Base-by-base conservation (phyloP, 2,888 invertebrate species). In the Clitarchus hookeri region DNA sequence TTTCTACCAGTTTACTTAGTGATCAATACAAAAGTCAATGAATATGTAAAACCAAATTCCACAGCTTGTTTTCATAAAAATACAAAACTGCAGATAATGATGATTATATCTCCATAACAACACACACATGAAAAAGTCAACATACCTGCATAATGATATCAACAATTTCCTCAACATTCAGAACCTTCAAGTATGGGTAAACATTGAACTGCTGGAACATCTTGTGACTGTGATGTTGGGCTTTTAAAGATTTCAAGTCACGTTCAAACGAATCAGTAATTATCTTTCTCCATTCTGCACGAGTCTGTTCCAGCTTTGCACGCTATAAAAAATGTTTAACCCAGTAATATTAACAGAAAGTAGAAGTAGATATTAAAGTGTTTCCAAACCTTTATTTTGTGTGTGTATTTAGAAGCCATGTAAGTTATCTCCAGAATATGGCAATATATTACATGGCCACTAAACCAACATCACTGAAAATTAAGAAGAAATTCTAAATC, bases 121-220 rank as follows among this genome's bases (percentile, higher is more conserved):
- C 36, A 36, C 48, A 16, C 6, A 48, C 65, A 65, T n/a, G n/a
- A 65, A n/a, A 16, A 65, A 1, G 53, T 19, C 53, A 53, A 65
- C 65, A 88, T 94, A 91, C 92, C 90, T 91, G 90, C 86, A 92
- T 88, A 77, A 93, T 90, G 23, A 93, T 90, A 84, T 92, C 91
- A 6, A 91, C 91, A 89, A 92, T 92, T 36, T 91, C 91, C n/a
- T 91, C 89, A 3, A 90, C 88, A 65, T 90, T 92, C 86, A 97
- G 91, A 0, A 95, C 93, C 88, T 93, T 93, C 12, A 97, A 92
- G 90, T 95, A 97, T 0, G 97, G 97, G 89, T 94, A 94, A n/a
- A 96, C 91, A 26, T 93, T 93, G 89, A 95, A 93, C 84, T 93
- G 93, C 26, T 92, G 92, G 87, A 93, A 93, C 0, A 93, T 92